phyloP scores from a whole-genome alignment of 2,113 vertebrate genomes.

The Anarrhichthys ocellatus region DNA sequence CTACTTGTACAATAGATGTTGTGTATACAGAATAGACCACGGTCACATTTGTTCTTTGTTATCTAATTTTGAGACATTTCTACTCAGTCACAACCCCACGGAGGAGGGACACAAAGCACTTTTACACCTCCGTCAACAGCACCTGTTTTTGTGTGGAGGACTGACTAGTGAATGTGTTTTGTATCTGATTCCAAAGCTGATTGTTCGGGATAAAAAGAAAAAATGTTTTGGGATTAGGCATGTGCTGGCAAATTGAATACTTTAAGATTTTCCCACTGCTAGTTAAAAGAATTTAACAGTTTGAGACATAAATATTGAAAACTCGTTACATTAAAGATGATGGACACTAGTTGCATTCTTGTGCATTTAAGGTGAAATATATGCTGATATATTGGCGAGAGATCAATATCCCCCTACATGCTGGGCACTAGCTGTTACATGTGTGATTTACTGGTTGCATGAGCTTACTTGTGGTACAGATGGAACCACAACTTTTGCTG shows the following conservation, averaged over 20 bases:
- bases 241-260: neutral
- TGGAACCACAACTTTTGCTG: slow-evolving; percentile 1
- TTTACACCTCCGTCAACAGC: neutral
- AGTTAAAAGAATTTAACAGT: neutral
- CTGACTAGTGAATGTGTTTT: neutral
- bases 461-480: neutral
- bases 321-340: neutral
- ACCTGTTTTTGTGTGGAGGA: neutral
- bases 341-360: neutral
- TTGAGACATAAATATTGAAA: neutral
- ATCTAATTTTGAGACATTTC: slow-evolving; percentile 21
- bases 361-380: slow-evolving; percentile 15
- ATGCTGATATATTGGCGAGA: slow-evolving; percentile 8
- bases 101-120: neutral
- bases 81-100: neutral
- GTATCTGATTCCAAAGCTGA: neutral
- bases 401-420: slow-evolving; percentile 19
- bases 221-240: neutral
- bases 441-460: slow-evolving; percentile 14
- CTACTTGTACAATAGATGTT: no score
- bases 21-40: neutral
- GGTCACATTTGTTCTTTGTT: neutral
- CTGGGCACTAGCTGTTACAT: neutral
- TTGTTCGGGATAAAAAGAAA: neutral
- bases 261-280: neutral